Evolutionary conservation across 2,113 vertebrate genomes (phyloP), one percentile per base, ranked within the genome.

Genomic region (Dolichotis patagonum): DNA sequence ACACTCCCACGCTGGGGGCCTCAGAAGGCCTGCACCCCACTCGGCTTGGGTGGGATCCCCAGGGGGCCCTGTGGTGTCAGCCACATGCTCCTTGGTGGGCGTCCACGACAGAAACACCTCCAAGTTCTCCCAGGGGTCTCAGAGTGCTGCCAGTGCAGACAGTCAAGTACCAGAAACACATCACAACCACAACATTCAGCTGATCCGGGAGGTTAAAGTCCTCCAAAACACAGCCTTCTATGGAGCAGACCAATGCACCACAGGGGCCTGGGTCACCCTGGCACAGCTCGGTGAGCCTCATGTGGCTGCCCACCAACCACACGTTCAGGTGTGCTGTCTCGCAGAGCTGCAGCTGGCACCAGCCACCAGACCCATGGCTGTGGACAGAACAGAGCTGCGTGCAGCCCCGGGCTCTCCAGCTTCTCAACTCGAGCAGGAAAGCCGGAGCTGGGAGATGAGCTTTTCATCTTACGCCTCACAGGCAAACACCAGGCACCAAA

Each of bases 401-500:
- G 32, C 41, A 41, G 11, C 28, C n/a, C 71, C 2, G 5, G 65
- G 85, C 43, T 89, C 84, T 88, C 62, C 67, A 95, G 49, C 32
- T 41, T 73, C 46, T 73, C n/a, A 95, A 60, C 65, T 89, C 56
- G 14, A 20, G 82, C 69, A 94, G 41, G 93, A 95, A 62, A 96
- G 82, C 54, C 93, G 95, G 14, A 19, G 81, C 56, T 96, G n/a
- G 63, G 90, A 96, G 92, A 87, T n/a, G 5, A 67, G 85, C 65
- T 63, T 98, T 95, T 62, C 73, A 80, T 96, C 90, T 88, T n/a
- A 81, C 49, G 93, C 93, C 85, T 91, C 88, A 82, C n/a, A 96
- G 83, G 71, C 94, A 96, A 96, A 96, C 73, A 92, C 11, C 13
- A 49, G 56, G 93, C 54, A 77, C 52, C 87, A 96, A 97, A 89